These are phyloP conservation scores for Tokudaia muenninki DNA, from an alignment of 2,797 vertebrate species.

Conservation along the genomic window DNA sequence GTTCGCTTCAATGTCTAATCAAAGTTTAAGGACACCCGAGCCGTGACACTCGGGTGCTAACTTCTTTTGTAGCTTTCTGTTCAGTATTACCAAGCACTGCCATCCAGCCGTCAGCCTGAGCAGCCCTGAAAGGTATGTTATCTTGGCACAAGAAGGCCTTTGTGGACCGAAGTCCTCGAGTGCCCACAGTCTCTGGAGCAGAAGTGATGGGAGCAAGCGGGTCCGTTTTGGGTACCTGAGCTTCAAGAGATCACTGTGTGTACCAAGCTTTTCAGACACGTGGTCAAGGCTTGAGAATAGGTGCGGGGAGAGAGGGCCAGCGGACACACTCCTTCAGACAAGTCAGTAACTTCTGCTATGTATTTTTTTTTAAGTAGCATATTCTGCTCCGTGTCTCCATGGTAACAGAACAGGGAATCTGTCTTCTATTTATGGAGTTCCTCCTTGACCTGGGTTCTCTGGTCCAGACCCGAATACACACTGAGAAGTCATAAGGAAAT, in stretches of 20 bases:
- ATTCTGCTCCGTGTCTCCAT: constrained; percentile 63
- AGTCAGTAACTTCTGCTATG: constrained; percentile 38
- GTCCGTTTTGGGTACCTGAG: background rate
- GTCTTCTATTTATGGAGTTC: constrained; percentile 45
- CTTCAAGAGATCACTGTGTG: background rate
- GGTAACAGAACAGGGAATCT: constrained; percentile 71
- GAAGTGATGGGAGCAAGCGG: background rate
- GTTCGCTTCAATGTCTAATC: background rate
- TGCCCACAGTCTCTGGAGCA: accelerated
- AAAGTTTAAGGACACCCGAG: background rate
- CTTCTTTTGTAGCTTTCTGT: background rate
- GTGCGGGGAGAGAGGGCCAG: background rate
- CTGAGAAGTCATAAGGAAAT: background rate
- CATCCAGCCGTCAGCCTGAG: background rate
- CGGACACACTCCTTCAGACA: background rate
- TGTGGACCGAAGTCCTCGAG: background rate
- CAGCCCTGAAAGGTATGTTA: background rate
- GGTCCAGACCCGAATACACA: background rate
- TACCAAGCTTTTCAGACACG: background rate
- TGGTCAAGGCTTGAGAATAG: background rate
- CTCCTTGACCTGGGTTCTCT: constrained; percentile 64
- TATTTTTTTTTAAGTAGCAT: background rate
- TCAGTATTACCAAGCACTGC: accelerated
- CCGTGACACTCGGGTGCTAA: background rate
- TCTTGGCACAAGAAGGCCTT: background rate